Base-by-base conservation (phyloP, 1,140 invertebrate species). In the Drosophila santomea region DNA sequence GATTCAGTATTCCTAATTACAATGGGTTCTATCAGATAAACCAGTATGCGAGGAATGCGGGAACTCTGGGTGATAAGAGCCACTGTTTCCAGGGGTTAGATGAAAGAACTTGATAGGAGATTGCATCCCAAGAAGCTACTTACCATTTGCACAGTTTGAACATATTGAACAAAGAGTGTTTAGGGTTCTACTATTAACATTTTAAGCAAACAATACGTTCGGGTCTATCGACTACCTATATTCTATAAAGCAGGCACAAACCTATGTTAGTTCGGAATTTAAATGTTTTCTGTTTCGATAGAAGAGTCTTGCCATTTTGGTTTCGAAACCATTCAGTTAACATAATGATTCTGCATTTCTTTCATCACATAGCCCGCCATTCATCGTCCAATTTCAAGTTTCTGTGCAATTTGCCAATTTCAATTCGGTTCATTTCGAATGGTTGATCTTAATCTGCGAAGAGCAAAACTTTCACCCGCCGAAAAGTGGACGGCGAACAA, bases 381-480 rank as follows among this genome's bases (percentile, higher is more conserved):
- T 68, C 73, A 76, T 59, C 54, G 50, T 44, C 55, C 62, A 39
- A 67, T 67, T 75, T 76, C 44, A 48, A 54, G 64, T 74, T 61
- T 67, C 66, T 75, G 72, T 38, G 61, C 73, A 59, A 67, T 76
- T 76, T 67, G 73, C 61, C 73, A 67, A 76, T 76, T 67, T 58
- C 55, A 67, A 51, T 59, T 76, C 69, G 74, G 41, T 64, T 57
- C 43, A 76, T 67, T 74, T 74, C 74, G 66, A 76, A 76, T 58
- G 72, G 55, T 51, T 66, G 73, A 76, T 76, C 74, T 76, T 76
- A 58, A 76, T 58, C 61, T 58, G 52, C 35, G 35, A 28, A 63
- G 66, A 71, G 67, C 67, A 74, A 59, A 75, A 76, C 73, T 76
- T 76, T 76, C 73, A 76, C 73, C 73, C 48, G 59, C 67, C 59